A percentile compares a stretch with the other conserved stretches of the same genome.
Evolutionary conservation across 2,888 invertebrate species (phyloP).

Genomic region (Beris morrisii): DNA sequence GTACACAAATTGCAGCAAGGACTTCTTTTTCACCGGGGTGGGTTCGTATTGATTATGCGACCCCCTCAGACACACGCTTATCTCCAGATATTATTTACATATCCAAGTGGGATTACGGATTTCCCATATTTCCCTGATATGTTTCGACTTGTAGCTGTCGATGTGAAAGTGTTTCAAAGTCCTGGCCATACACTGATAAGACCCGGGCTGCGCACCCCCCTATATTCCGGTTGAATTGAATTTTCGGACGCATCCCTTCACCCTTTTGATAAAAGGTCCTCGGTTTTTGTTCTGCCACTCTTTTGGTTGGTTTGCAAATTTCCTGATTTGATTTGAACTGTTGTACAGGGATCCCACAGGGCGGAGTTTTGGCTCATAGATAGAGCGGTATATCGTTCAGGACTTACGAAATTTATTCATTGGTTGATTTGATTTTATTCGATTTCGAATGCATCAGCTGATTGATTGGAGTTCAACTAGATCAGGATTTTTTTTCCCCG

Average conservation of each 20-base stretch:
- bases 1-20: slow-evolving; percentile 32
- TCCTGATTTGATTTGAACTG: slow-evolving; percentile 34
- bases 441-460: slow-evolving; percentile 34
- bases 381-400: slow-evolving; percentile 1
- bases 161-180: not conserved
- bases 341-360: not conserved
- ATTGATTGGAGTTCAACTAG: not conserved
- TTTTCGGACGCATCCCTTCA: slow-evolving; percentile 15
- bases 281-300: not conserved
- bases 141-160: slow-evolving; percentile 4
- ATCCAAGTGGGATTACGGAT: slow-evolving; percentile 35
- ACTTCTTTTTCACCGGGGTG: slow-evolving; percentile 23
- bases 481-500: too few species aligned
- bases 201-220: slow-evolving; percentile 1
- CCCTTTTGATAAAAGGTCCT: not conserved
- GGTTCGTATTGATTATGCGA: slow-evolving; percentile 32
- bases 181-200: slow-evolving; percentile 15
- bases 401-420: slow-evolving; percentile 40
- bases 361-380: not conserved
- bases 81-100: slow-evolving; percentile 37
- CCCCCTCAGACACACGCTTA: slow-evolving; percentile 14
- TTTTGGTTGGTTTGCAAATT: slow-evolving; percentile 32
- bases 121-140: slow-evolving; percentile 6
- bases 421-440: slow-evolving; percentile 40
- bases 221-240: slow-evolving; percentile 1